A percentile compares a stretch with the other conserved stretches of the same genome.
Conservation (phyloP, 1,140 invertebrate genomes). For the Drosophila subpulchrella region DNA sequence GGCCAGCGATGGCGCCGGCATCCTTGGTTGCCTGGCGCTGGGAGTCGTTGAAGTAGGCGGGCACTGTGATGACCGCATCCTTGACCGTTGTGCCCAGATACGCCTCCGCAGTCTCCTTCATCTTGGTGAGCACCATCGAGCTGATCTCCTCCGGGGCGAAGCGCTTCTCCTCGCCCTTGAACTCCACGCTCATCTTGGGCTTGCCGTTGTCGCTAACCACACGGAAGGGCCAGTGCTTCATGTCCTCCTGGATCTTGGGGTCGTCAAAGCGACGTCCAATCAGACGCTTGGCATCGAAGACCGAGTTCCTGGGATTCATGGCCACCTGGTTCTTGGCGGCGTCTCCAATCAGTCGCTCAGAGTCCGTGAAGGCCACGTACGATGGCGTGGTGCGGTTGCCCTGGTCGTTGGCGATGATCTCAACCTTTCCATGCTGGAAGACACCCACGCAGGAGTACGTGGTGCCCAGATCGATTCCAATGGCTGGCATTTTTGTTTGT, state of each 20-base stretch:
- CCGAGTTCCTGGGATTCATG: conserved; percentile 93
- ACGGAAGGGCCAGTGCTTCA: conserved; percentile 91
- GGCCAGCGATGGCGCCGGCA: conserved; percentile 89
- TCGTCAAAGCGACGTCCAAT: conserved; percentile 89
- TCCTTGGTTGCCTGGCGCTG: conserved; percentile 88
- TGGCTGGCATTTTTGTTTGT: conserved; percentile 86
- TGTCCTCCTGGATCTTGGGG: conserved; percentile 89
- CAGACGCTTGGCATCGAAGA: conserved; percentile 90
- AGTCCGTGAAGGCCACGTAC: conserved; percentile 96
- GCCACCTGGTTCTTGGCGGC: conserved; percentile 90
- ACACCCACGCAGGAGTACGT: conserved; percentile 93
- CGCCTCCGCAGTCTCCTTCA: conserved; percentile 92
- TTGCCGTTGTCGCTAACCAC: conserved; percentile 88
- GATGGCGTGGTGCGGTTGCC: conserved; percentile 95
- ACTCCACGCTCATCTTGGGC: conserved; percentile 90
- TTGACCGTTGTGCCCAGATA: conserved; percentile 89
- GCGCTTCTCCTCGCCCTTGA: conserved; percentile 89
- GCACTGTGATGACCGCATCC: conserved; percentile 88
- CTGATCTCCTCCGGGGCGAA: conserved; percentile 92
- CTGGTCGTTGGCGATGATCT: conserved; percentile 97
- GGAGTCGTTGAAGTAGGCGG: conserved; percentile 88
- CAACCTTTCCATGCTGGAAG: conserved; percentile 93
- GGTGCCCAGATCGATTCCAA: conserved; percentile 91
- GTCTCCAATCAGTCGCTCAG: conserved; percentile 94
- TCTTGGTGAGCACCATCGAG: conserved; percentile 91